phyloP scores from a whole-genome alignment of 2,797 vertebrate species.

The Coilia nasus region DNA sequence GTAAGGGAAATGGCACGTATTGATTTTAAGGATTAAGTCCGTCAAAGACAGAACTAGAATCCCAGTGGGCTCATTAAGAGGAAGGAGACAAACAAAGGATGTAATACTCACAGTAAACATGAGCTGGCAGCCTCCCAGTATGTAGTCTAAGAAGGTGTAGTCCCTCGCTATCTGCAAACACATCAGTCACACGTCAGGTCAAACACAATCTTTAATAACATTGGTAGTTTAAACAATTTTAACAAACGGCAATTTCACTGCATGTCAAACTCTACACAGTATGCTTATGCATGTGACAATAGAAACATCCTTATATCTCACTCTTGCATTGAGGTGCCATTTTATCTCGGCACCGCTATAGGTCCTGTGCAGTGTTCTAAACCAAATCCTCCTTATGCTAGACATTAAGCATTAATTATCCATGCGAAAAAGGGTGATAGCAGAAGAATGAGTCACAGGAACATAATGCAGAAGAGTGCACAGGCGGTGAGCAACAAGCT shows the following conservation, averaged over 20 bases:
- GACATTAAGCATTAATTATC: background rate
- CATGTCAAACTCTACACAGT: too few relatives aligned
- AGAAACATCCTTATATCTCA: too few relatives aligned
- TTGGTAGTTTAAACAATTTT: too few relatives aligned
- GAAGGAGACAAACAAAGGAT: background rate
- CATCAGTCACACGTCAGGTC: slow-evolving; percentile 28
- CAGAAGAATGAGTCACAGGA: slow-evolving; percentile 3
- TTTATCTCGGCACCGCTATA: background rate
- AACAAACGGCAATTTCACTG: too few relatives aligned
- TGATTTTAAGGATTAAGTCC: too few relatives aligned
- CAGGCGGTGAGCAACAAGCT: background rate
- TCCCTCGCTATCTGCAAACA: slow-evolving; percentile 85
- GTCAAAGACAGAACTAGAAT: too few relatives aligned
- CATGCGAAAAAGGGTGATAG: background rate
- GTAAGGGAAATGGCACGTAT: too few relatives aligned
- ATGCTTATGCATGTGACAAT: too few relatives aligned
- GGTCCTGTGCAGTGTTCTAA: background rate
- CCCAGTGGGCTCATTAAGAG: too few relatives aligned
- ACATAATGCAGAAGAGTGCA: background rate
- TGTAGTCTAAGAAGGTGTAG: slow-evolving; percentile 98
- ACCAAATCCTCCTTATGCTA: background rate
- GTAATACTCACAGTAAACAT: slow-evolving; percentile 95
- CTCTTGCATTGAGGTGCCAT: background rate
- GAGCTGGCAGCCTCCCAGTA: slow-evolving; percentile 95
- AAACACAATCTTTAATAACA: too few relatives aligned